Evolutionary conservation across 2,888 invertebrate genomes (phyloP).

Genomic region (Amitus sp.): DNA sequence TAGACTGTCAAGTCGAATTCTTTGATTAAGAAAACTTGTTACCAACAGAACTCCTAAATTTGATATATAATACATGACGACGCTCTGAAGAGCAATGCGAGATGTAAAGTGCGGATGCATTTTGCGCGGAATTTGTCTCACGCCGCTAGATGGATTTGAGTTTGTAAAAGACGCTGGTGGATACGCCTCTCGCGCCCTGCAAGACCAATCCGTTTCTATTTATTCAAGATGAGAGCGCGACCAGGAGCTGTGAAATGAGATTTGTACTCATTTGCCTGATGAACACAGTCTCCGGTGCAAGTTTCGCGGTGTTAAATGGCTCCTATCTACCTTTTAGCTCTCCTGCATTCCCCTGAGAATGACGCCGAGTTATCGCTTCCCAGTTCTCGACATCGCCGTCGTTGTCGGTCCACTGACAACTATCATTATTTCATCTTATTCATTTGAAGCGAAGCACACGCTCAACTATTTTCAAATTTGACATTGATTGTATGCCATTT

Average conservation of each 20-base stretch:
- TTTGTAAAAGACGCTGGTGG: conserved; percentile 44
- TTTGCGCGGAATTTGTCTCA: conserved; percentile 42
- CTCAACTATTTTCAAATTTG: too few species aligned
- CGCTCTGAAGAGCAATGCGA: conserved; percentile 16
- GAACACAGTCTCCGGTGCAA: conserved; percentile 48
- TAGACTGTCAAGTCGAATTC: too few species aligned
- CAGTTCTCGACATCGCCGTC: conserved; percentile 26
- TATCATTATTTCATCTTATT: conserved; percentile 47
- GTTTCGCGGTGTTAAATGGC: conserved; percentile 46
- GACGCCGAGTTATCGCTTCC: conserved; percentile 35
- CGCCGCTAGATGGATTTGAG: conserved; percentile 49
- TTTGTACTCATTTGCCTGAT: conserved; percentile 55
- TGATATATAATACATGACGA: conserved; percentile 27
- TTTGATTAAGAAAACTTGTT: not conserved
- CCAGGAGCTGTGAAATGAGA: conserved; percentile 42
- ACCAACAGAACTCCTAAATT: not conserved
- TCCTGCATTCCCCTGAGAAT: conserved; percentile 35
- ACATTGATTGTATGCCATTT: too few species aligned
- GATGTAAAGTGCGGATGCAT: conserved; percentile 35
- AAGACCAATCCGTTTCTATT: conserved; percentile 53
- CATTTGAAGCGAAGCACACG: too few species aligned
- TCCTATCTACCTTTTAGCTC: conserved; percentile 39
- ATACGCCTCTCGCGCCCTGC: conserved; percentile 37
- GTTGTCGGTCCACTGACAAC: conserved; percentile 43
- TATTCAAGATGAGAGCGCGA: conserved; percentile 39